Conservation (phyloP, 1,140 invertebrate genomes). For the Pseudomyrmex pallidus region DNA sequence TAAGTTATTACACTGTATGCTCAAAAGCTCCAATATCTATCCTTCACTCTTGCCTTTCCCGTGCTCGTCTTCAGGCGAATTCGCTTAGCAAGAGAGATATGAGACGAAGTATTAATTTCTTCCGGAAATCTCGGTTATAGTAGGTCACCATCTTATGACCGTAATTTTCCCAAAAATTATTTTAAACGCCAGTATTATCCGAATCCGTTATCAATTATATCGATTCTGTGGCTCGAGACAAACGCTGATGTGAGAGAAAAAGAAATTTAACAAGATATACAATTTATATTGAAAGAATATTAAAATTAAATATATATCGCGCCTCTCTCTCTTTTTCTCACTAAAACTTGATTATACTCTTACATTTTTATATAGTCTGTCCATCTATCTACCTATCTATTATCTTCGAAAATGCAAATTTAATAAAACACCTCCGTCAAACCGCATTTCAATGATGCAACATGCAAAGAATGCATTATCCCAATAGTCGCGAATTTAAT, state of each 20-base stretch:
- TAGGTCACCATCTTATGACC: background rate
- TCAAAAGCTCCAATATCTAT: conserved; percentile 74
- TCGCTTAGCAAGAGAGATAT: conserved; percentile 44
- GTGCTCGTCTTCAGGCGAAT: conserved; percentile 42
- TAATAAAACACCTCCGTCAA: conserved; percentile 22
- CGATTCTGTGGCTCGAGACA: no score
- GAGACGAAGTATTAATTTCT: conserved; percentile 69
- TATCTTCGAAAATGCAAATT: background rate
- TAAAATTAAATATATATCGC: no score
- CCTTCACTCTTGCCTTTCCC: conserved; percentile 25
- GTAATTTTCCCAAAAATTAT: background rate
- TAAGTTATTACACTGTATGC: conserved; percentile 77
- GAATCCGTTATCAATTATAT: conserved; percentile 5
- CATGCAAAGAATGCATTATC: conserved; percentile 36
- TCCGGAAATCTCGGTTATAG: background rate
- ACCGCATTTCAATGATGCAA: background rate
- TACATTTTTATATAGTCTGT: no score
- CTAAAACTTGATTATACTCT: no score
- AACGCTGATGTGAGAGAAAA: background rate
- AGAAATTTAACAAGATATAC: background rate
- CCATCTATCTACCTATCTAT: no score
- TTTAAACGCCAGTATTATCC: background rate
- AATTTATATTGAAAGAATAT: no score
- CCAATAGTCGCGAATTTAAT: conserved; percentile 35
- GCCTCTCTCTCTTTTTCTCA: no score